phyloP scores from a whole-genome alignment of 2,113 vertebrate genomes.

The Carettochelys insculpta region DNA sequence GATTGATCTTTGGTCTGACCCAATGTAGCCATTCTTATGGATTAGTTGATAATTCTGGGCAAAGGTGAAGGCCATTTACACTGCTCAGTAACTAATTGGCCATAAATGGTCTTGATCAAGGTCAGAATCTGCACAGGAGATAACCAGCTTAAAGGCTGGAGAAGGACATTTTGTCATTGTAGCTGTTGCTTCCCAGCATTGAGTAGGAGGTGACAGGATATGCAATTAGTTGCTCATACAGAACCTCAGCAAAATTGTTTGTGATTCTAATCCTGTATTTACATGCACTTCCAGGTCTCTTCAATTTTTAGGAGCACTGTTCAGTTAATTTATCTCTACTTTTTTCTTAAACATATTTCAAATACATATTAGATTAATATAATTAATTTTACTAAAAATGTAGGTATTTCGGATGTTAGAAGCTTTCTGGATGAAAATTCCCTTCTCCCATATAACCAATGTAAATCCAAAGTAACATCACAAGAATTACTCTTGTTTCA shows the following conservation, averaged over 20 bases:
- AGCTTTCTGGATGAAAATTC: neutral
- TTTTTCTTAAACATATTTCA: neutral
- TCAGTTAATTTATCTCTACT: neutral
- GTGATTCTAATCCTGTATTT: neutral
- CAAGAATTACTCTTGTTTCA: neutral
- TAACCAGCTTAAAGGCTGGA: neutral
- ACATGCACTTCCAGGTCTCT: neutral
- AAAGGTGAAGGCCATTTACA: neutral
- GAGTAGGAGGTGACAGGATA: neutral
- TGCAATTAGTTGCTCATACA: neutral
- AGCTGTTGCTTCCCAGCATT: neutral
- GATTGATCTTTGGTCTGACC: no score
- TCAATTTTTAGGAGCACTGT: neutral
- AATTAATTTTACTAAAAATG: neutral
- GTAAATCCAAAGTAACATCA: neutral
- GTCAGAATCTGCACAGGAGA: neutral
- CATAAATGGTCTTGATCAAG: neutral
- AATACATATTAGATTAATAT: neutral
- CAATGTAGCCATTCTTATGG: no score
- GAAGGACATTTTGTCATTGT: neutral
- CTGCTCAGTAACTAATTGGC: neutral
- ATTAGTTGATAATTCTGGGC: neutral
- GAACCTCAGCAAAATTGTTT: neutral
- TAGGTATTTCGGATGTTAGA: neutral
- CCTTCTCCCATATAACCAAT: neutral